Evolutionary conservation across 1,140 invertebrate species (phyloP).

Genomic region (Drosophila simulans): DNA sequence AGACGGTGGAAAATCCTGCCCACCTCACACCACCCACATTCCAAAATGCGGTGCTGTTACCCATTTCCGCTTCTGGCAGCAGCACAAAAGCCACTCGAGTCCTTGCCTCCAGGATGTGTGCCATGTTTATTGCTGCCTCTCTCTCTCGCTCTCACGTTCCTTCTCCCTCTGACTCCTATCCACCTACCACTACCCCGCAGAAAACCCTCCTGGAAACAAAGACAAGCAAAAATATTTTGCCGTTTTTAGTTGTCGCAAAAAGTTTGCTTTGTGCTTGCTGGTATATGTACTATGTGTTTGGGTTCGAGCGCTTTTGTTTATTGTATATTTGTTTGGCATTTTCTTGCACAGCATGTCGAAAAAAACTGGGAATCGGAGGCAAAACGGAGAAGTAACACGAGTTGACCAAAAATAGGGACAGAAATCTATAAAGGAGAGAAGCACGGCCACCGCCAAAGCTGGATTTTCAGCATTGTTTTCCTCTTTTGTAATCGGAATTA

Average conservation of each 20-base stretch:
- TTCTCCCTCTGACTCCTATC: not conserved
- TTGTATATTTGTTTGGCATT: conserved; percentile 74
- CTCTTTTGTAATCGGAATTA: conserved; percentile 17
- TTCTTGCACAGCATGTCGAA: conserved; percentile 61
- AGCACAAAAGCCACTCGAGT: conserved; percentile 75
- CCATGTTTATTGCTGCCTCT: conserved; percentile 69
- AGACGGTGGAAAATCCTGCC: conserved; percentile 5
- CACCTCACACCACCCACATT: conserved; percentile 29
- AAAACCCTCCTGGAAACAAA: conserved; percentile 50
- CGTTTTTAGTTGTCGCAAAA: conserved; percentile 82
- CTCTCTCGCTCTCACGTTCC: not conserved
- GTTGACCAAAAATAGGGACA: conserved; percentile 59
- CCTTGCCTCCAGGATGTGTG: conserved; percentile 76
- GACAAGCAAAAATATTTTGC: conserved; percentile 74
- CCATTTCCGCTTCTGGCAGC: conserved; percentile 79
- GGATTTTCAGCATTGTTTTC: conserved; percentile 23
- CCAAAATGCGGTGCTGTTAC: conserved; percentile 68
- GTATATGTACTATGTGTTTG: conserved; percentile 30
- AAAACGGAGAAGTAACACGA: conserved; percentile 24
- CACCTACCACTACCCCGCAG: not conserved
- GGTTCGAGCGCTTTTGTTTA: conserved; percentile 65
- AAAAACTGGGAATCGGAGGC: conserved; percentile 8
- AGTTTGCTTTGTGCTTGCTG: conserved; percentile 51
- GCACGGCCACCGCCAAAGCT: not conserved
- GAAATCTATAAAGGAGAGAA: conserved; percentile 9